Conservation (phyloP, 2,797 vertebrate species). For the Sebastolobus altivelis region DNA sequence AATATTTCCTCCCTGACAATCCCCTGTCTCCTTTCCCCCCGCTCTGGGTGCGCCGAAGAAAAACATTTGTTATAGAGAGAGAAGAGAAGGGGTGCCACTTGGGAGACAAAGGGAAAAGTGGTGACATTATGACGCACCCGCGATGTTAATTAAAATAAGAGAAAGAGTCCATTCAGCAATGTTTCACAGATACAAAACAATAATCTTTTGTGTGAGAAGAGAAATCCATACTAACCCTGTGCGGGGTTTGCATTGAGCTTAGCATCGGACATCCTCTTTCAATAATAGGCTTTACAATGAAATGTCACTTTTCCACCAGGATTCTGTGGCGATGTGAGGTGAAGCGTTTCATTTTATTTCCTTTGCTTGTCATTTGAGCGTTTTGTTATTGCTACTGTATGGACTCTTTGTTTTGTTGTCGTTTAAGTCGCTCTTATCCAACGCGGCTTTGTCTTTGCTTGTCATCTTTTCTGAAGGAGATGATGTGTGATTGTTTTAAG, state of each 20-base stretch:
- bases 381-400: slow-evolving; percentile 51
- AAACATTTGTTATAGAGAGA: slow-evolving; percentile 17
- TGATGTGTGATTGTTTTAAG: slow-evolving; percentile 36
- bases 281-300: slow-evolving; percentile 46
- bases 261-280: slow-evolving; percentile 17
- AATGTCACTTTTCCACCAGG: slow-evolving; percentile 52
- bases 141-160: slow-evolving; percentile 92
- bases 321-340: slow-evolving; percentile 36
- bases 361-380: slow-evolving; percentile 57
- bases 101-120: slow-evolving; percentile 78
- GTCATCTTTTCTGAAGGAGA: slow-evolving; percentile 57
- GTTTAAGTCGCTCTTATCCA: slow-evolving; percentile 60
- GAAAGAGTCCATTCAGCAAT: slow-evolving; percentile 87
- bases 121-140: slow-evolving; percentile 87
- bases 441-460: slow-evolving; percentile 58
- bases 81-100: slow-evolving; percentile 81
- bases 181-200: slow-evolving; percentile 50
- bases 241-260: slow-evolving; percentile 24
- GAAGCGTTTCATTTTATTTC: slow-evolving; percentile 50
- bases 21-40: slow-evolving; percentile 74
- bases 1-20: slow-evolving; percentile 85
- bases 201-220: slow-evolving; percentile 50
- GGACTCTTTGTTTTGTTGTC: slow-evolving; percentile 52
- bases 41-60: slow-evolving; percentile 43
- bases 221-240: slow-evolving; percentile 34